Percentiles rank a stretch among this genome's conserved stretches.
These are phyloP conservation scores for Lagria hirta DNA, from an alignment of 2,888 invertebrate species.

Conservation along the genomic window DNA sequence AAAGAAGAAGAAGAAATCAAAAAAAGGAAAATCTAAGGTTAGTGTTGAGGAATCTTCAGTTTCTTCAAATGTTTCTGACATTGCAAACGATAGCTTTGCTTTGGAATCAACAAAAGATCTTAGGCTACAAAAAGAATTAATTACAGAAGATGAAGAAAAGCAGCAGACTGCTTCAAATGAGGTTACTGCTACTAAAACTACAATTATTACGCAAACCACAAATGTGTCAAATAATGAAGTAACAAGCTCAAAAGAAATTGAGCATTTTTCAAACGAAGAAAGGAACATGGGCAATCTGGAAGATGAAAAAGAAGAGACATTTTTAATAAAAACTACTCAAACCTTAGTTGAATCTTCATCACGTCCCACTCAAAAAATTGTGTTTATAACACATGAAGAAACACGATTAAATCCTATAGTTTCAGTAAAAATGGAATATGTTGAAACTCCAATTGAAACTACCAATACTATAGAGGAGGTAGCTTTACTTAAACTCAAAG, in stretches of 20 bases:
- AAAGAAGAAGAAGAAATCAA: slow-evolving; percentile 14
- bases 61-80: background rate
- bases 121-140: slow-evolving; percentile 7
- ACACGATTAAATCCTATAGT: slow-evolving; percentile 67
- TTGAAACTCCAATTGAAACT: slow-evolving; percentile 39
- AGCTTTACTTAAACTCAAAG: slow-evolving; percentile 11
- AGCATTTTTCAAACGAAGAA: slow-evolving; percentile 2
- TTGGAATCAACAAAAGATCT: slow-evolving; percentile 4
- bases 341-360: slow-evolving; percentile 16
- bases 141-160: background rate
- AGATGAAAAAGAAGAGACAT: slow-evolving; percentile 1
- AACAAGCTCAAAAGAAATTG: slow-evolving; percentile 14
- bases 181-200: slow-evolving; percentile 32
- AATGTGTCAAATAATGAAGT: slow-evolving; percentile 37
- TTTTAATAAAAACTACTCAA: slow-evolving; percentile 8
- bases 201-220: slow-evolving; percentile 19
- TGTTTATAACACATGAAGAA: slow-evolving; percentile 73
- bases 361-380: slow-evolving; percentile 56
- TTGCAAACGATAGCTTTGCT: slow-evolving; percentile 36
- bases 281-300: no score
- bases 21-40: slow-evolving; percentile 22
- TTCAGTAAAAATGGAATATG: slow-evolving; percentile 65
- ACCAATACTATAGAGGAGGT: slow-evolving; percentile 25
- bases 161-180: background rate
- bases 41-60: slow-evolving; percentile 4